Evolutionary conservation across 2,888 invertebrate species (phyloP).

Genomic region (Chrysolina oricalcia): DNA sequence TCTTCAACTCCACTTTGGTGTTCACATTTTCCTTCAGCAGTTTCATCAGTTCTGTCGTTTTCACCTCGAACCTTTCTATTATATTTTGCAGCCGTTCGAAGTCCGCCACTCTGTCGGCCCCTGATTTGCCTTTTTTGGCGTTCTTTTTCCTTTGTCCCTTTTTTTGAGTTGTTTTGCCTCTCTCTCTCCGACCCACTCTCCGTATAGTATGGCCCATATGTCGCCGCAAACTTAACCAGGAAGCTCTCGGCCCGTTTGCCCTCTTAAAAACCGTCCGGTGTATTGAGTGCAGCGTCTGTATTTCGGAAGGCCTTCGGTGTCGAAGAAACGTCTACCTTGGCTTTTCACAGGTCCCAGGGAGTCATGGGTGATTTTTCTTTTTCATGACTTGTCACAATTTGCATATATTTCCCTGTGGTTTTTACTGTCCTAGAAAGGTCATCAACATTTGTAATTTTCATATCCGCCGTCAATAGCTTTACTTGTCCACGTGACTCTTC

Average conservation of each 20-base stretch:
- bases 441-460: too few relatives aligned
- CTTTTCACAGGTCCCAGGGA: too few relatives aligned
- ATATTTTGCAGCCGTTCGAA: background rate
- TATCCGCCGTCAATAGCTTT: too few relatives aligned
- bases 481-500: background rate
- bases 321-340: too few relatives aligned
- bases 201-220: background rate
- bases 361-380: too few relatives aligned
- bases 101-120: background rate
- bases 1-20: background rate
- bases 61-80: background rate
- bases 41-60: background rate
- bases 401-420: too few relatives aligned
- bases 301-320: too few relatives aligned
- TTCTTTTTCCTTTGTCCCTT: background rate
- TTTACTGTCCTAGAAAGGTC: too few relatives aligned
- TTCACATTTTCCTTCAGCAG: background rate
- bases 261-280: background rate
- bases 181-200: background rate
- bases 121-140: background rate
- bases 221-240: background rate
- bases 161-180: background rate
- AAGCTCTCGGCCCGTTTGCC: background rate
- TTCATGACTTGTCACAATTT: too few relatives aligned
- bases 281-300: too few relatives aligned